Conservation (phyloP, 2,113 vertebrate genomes). For the Blennius ocellaris region DNA sequence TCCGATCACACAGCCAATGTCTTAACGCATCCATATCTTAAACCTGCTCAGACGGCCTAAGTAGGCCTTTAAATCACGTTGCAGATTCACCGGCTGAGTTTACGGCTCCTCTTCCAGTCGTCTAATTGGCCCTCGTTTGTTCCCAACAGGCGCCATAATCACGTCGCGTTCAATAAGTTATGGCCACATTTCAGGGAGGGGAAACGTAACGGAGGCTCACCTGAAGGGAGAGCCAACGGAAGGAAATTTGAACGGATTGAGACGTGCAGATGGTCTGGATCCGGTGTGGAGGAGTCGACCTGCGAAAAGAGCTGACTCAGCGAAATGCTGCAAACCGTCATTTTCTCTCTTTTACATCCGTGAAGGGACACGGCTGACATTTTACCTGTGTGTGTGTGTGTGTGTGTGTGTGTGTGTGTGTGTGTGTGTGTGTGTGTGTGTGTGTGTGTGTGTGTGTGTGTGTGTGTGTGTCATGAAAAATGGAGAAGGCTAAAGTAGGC, state of each 20-base stretch:
- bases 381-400: conserved; percentile 26
- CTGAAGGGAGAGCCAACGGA: no score
- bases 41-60: no score
- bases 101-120: no score
- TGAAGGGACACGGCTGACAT: conserved; percentile 13
- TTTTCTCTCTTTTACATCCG: neutral
- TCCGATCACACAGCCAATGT: no score
- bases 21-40: no score
- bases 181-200: no score
- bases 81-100: no score
- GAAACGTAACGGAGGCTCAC: neutral
- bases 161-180: no score
- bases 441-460: neutral
- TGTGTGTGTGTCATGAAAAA: conserved; percentile 66
- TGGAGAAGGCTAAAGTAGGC: conserved; percentile 70
- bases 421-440: conserved; percentile 10
- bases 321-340: neutral
- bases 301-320: neutral
- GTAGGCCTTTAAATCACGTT: no score
- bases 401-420: neutral
- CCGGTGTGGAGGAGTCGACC: neutral
- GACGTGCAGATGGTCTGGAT: neutral
- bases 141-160: no score
- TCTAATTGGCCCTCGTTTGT: no score
- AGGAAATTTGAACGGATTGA: neutral